Percentiles rank a stretch among this genome's conserved stretches.
Conservation (phyloP, 2,113 vertebrate species). For the Myanophis thanlyinensis region DNA sequence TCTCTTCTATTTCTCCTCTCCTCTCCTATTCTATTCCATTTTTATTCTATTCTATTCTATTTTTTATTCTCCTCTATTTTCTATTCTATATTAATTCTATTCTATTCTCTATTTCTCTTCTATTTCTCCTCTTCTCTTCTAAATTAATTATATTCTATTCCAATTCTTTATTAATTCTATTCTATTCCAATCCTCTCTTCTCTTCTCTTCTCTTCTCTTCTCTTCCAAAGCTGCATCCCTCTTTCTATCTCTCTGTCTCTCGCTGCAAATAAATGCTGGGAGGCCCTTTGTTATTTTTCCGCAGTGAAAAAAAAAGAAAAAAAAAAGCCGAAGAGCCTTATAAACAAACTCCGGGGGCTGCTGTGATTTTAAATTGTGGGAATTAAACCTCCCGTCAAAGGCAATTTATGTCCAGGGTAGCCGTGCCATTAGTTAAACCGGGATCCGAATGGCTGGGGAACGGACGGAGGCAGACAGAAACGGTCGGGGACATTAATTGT, state of each 20-base stretch:
- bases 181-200: too few species aligned
- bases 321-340: slow-evolving; percentile 4
- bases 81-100: too few species aligned
- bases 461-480: slow-evolving; percentile 71
- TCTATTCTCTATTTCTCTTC: too few species aligned
- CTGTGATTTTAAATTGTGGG: slow-evolving; percentile 71
- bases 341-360: slow-evolving; percentile 68
- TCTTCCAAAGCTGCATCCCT: accelerated
- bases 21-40: too few species aligned
- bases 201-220: accelerated
- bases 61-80: too few species aligned
- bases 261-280: slow-evolving; percentile 49
- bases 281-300: slow-evolving; percentile 46
- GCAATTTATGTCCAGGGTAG: slow-evolving; percentile 74
- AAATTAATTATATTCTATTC: too few species aligned
- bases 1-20: too few species aligned
- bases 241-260: slow-evolving; percentile 1
- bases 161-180: accelerated
- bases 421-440: slow-evolving; percentile 81
- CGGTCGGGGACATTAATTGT: slow-evolving; percentile 75
- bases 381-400: slow-evolving; percentile 79
- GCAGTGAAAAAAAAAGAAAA: not conserved
- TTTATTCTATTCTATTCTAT: too few species aligned
- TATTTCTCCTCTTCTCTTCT: too few species aligned
- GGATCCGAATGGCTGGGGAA: slow-evolving; percentile 62